These are phyloP conservation scores for Pituophis catenifer DNA, from an alignment of 2,113 vertebrate genomes.

Conservation along the genomic window DNA sequence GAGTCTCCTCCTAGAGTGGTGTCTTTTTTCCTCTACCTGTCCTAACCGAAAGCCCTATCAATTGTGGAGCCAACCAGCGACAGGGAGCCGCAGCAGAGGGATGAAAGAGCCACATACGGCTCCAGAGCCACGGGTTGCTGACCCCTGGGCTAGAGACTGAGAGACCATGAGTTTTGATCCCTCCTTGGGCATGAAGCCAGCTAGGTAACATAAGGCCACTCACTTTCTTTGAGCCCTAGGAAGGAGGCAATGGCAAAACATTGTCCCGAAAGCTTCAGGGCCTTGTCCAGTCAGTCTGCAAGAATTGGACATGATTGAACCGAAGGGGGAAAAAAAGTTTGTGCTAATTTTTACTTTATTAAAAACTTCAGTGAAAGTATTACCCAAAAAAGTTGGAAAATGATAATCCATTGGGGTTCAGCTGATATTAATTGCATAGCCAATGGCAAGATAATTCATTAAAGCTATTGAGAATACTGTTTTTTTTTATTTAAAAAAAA, in stretches of 20 bases:
- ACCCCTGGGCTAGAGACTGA: too few species aligned
- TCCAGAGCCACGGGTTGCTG: too few species aligned
- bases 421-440: background rate
- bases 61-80: too few species aligned
- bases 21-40: too few species aligned
- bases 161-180: too few species aligned
- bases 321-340: background rate
- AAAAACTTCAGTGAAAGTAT: background rate
- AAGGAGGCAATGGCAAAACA: background rate
- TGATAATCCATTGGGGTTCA: background rate
- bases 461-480: background rate
- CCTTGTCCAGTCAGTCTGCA: background rate
- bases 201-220: background rate
- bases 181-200: background rate
- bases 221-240: background rate
- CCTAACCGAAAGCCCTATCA: too few species aligned
- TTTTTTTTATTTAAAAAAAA: background rate
- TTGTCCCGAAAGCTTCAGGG: background rate
- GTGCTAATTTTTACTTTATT: background rate
- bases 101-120: too few species aligned
- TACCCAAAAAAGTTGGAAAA: background rate
- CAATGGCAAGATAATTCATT: conserved; percentile 22
- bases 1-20: too few species aligned
- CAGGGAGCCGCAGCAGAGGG: too few species aligned
- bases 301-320: background rate